Percentiles rank a stretch among this genome's conserved stretches.
phyloP scores from a whole-genome alignment of 2,797 vertebrate genomes.

The Coilia nasus region DNA sequence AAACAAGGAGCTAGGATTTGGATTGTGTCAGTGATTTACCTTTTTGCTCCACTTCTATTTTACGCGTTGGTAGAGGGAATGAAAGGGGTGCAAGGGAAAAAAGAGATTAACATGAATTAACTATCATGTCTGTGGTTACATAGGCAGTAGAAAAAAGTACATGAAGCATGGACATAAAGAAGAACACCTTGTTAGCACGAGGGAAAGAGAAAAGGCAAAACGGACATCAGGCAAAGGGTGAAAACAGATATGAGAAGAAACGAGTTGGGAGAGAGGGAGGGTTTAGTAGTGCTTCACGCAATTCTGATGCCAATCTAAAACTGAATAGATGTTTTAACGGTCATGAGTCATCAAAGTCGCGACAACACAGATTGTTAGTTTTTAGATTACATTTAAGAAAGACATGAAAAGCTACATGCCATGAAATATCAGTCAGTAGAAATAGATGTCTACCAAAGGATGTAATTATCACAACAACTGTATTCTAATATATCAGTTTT shows the following conservation, averaged over 20 bases:
- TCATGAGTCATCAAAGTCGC: neutral
- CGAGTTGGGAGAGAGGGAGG: neutral
- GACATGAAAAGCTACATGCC: neutral
- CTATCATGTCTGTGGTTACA: slow-evolving; percentile 89
- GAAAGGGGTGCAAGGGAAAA: slow-evolving; percentile 95
- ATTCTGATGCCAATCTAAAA: neutral
- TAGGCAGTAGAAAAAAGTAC: slow-evolving; percentile 90
- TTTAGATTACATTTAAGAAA: neutral
- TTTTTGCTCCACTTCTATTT: slow-evolving; percentile 99
- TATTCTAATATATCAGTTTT: slow-evolving; percentile 3
- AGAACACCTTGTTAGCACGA: slow-evolving; percentile 83
- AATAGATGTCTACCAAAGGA: neutral
- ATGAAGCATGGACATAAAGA: slow-evolving; percentile 88
- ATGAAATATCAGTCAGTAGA: neutral
- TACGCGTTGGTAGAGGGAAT: slow-evolving; percentile 99
- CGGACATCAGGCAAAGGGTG: slow-evolving; percentile 64
- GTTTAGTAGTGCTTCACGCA: neutral
- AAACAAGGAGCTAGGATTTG: slow-evolving; percentile 97
- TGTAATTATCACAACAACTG: neutral
- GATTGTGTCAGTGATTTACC: slow-evolving; percentile 98
- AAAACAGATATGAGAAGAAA: neutral
- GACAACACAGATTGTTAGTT: neutral
- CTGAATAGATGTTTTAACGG: neutral
- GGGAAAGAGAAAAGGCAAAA: slow-evolving; percentile 74
- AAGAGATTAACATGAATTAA: slow-evolving; percentile 99